Percentiles rank a stretch among this genome's conserved stretches.
Evolutionary conservation across 2,888 invertebrate genomes (phyloP).

Genomic region (Pandemis cinnamomeana): DNA sequence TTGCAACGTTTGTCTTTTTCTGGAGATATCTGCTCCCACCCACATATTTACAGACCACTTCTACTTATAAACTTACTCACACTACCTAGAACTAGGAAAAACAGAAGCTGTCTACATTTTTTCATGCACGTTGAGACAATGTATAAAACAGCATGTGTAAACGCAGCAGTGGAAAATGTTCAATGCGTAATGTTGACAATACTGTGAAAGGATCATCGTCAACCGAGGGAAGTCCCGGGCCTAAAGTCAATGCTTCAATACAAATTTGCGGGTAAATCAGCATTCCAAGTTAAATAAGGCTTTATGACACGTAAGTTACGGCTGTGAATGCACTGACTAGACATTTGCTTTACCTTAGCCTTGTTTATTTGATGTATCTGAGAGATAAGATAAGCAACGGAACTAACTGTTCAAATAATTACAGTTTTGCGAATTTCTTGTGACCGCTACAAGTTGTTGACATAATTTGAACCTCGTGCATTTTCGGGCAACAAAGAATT

Average conservation of each 20-base stretch:
- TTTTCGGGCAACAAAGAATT: too few relatives aligned
- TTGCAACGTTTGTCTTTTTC: not conserved
- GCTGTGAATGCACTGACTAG: not conserved
- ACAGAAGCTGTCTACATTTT: not conserved
- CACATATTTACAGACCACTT: not conserved
- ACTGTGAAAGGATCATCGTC: not conserved
- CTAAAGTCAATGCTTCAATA: not conserved
- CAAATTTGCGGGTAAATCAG: not conserved
- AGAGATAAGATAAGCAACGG: not conserved
- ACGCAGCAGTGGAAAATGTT: not conserved
- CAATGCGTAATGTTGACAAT: not conserved
- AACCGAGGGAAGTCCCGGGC: not conserved
- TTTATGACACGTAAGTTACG: not conserved
- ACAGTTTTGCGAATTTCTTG: not conserved
- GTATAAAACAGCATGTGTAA: too few relatives aligned
- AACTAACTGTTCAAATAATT: not conserved
- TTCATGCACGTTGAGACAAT: not conserved
- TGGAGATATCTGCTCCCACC: not conserved
- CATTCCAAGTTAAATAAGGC: not conserved
- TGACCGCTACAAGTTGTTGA: too few relatives aligned
- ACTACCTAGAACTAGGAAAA: not conserved
- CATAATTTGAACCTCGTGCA: too few relatives aligned
- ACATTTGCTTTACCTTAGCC: not conserved
- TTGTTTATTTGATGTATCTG: not conserved
- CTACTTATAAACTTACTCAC: not conserved